Conservation (phyloP, 2,113 vertebrate genomes). For the Cygnus atratus region DNA sequence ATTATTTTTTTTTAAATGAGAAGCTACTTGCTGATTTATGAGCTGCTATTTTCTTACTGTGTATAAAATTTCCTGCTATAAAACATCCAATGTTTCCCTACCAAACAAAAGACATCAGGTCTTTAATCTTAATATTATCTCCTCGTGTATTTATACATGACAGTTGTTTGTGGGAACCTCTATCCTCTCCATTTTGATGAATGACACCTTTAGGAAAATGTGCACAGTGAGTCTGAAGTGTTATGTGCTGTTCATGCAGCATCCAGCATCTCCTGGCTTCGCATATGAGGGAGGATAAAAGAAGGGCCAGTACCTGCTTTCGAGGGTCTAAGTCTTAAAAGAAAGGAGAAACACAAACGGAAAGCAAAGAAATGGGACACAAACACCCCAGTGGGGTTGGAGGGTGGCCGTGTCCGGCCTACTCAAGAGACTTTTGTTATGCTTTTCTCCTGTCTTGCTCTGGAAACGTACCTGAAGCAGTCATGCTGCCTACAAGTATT, state of each 20-base stretch:
- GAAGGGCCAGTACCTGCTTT: neutral
- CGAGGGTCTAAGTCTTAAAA: neutral
- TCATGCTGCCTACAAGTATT: neutral
- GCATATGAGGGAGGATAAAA: accelerated
- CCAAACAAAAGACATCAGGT: neutral
- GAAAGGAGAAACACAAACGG: neutral
- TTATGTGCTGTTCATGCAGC: neutral
- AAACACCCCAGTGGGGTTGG: neutral
- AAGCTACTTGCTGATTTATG: neutral
- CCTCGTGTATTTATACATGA: neutral
- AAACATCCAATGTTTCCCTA: neutral
- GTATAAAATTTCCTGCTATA: neutral
- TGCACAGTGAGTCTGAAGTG: neutral
- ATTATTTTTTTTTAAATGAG: neutral
- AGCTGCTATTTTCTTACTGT: neutral
- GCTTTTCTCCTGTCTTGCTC: neutral
- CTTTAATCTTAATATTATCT: neutral
- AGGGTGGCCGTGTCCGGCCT: neutral
- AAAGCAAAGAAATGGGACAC: neutral
- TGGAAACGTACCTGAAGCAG: neutral
- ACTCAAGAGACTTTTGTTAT: neutral
- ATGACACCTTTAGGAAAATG: neutral
- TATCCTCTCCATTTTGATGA: neutral
- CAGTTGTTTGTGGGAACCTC: neutral
- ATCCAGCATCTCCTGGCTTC: neutral